Percentiles rank a stretch among this genome's conserved stretches.
Conservation (phyloP, 2,888 invertebrate genomes). For the Amphiduros pacificus region DNA sequence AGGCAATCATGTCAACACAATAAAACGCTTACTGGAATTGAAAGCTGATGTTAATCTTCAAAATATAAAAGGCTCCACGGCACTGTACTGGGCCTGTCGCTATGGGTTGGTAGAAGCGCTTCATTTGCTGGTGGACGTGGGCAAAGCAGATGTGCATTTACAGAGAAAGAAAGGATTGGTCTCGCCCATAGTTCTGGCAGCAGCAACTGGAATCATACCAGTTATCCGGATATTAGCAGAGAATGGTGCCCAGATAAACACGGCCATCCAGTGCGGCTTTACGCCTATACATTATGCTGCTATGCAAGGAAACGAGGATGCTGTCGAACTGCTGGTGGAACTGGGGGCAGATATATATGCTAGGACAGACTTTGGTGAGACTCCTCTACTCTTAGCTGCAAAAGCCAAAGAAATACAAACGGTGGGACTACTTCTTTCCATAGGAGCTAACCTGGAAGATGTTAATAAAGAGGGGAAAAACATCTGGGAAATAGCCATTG, state of each 20-base stretch:
- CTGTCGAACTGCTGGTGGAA: conserved; percentile 12
- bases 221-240: conserved; percentile 39
- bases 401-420: conserved; percentile 37
- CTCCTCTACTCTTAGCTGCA: conserved; percentile 44
- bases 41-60: conserved; percentile 36
- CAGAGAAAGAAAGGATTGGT: conserved; percentile 46
- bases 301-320: conserved; percentile 51
- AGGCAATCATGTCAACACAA: conserved; percentile 7
- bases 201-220: conserved; percentile 45
- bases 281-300: conserved; percentile 58
- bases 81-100: conserved; percentile 49
- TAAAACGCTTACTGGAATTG: conserved; percentile 6
- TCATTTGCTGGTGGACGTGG: conserved; percentile 34
- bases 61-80: conserved; percentile 49
- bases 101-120: conserved; percentile 41
- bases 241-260: conserved; percentile 44
- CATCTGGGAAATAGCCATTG: conserved; percentile 43
- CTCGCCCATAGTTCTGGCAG: conserved; percentile 50
- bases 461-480: conserved; percentile 44
- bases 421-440: conserved; percentile 38
- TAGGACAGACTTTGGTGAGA: conserved; percentile 34
- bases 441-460: conserved; percentile 34
- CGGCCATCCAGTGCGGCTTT: conserved; percentile 46
- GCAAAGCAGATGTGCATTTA: conserved; percentile 39
- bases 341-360: conserved; percentile 41